Conservation (phyloP, 1,140 invertebrate species). For the Lordiphosa clarofinis region DNA sequence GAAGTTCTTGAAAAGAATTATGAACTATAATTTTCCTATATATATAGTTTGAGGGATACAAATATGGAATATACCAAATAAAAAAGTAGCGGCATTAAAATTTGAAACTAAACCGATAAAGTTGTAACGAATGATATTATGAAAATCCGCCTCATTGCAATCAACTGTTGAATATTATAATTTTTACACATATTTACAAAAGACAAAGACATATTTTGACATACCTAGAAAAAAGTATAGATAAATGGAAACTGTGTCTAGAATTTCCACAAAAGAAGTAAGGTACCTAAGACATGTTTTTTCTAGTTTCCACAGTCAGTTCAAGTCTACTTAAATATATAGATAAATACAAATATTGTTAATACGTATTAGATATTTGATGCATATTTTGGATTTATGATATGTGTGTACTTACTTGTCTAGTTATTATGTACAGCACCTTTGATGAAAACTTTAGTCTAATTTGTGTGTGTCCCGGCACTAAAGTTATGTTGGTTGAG, state of each 20-base stretch:
- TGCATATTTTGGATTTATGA: constrained; percentile 37
- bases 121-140: constrained; percentile 77
- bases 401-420: constrained; percentile 25
- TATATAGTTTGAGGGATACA: constrained; percentile 1
- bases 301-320: constrained; percentile 45
- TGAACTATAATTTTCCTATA: background rate
- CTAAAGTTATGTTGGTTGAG: constrained; percentile 56
- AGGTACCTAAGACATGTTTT: constrained; percentile 62
- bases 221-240: constrained; percentile 28
- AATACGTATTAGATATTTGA: constrained; percentile 28
- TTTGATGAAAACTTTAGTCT: constrained; percentile 12
- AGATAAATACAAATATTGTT: constrained; percentile 50
- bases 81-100: constrained; percentile 33
- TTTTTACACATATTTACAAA: constrained; percentile 50
- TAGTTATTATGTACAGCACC: constrained; percentile 69
- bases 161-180: constrained; percentile 72
- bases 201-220: constrained; percentile 43
- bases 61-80: constrained; percentile 25
- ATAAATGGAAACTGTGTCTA: constrained; percentile 27
- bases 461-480: constrained; percentile 29
- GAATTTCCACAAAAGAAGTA: constrained; percentile 34
- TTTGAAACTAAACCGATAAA: constrained; percentile 31
- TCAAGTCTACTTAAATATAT: constrained; percentile 44
- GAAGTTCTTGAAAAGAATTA: background rate
- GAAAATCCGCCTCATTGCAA: constrained; percentile 74